Conservation (phyloP, 2,888 invertebrate species). For the Lacanobia oleracea region DNA sequence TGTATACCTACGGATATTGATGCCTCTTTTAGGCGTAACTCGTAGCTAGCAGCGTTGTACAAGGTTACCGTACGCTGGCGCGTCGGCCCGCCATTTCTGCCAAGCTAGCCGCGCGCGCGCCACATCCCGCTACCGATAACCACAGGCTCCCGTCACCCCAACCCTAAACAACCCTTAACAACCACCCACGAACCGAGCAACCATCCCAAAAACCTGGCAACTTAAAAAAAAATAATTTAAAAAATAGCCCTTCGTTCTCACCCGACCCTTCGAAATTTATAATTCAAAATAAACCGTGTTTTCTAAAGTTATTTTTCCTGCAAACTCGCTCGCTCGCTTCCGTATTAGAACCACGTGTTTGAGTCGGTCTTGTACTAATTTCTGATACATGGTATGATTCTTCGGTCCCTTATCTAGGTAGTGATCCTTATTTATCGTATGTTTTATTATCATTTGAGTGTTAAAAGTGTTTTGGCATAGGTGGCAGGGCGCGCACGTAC, state of each 20-base stretch:
- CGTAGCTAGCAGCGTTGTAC: constrained; percentile 71
- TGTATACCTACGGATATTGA: constrained; percentile 70
- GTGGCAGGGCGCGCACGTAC: constrained; percentile 69
- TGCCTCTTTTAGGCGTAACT: constrained; percentile 80
- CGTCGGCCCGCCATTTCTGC: constrained; percentile 78
- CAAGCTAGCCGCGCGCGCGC: constrained; percentile 78
- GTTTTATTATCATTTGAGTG: constrained; percentile 70
- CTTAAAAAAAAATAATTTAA: not conserved
- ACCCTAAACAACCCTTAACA: constrained; percentile 47
- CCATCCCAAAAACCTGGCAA: constrained; percentile 29
- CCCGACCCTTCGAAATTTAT: constrained; percentile 43
- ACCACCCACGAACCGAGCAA: constrained; percentile 48
- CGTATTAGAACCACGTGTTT: constrained; percentile 54
- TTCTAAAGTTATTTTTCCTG: constrained; percentile 36
- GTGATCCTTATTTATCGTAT: constrained; percentile 69
- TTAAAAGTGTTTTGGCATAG: constrained; percentile 63
- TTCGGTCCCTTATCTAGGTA: constrained; percentile 76
- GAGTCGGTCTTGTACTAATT: constrained; percentile 22
- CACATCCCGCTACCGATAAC: constrained; percentile 64
- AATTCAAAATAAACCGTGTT: constrained; percentile 43
- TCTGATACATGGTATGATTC: constrained; percentile 53
- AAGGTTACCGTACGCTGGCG: constrained; percentile 72
- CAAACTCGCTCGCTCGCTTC: constrained; percentile 39
- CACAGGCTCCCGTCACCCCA: constrained; percentile 58
- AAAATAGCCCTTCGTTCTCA: constrained; percentile 28